Evolutionary conservation across 2,888 invertebrate species (phyloP).

Genomic region (Heliconius hortense): DNA sequence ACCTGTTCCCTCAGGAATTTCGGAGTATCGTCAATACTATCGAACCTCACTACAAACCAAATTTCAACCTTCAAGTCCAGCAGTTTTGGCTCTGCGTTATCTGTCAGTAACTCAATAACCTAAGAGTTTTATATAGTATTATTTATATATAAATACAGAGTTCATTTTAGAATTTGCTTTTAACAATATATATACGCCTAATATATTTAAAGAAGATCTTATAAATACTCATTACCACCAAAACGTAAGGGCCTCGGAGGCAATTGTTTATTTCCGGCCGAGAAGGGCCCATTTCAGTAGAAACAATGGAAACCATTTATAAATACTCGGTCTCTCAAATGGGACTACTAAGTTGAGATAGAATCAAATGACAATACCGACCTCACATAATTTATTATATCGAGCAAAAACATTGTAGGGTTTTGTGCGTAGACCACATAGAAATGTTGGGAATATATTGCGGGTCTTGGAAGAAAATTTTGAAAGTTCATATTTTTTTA

Average conservation of each 20-base stretch:
- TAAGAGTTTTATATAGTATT: no score
- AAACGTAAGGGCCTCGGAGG: slow-evolving; percentile 20
- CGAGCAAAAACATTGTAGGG: slow-evolving; percentile 63
- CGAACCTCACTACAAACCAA: no score
- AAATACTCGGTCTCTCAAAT: slow-evolving; percentile 56
- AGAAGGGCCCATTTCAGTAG: slow-evolving; percentile 40
- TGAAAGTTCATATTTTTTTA: no score
- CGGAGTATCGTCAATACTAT: no score
- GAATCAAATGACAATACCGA: slow-evolving; percentile 71
- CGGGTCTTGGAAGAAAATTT: no score
- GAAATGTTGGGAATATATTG: slow-evolving; percentile 26
- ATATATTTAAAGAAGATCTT: slow-evolving; percentile 23
- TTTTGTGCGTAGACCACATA: slow-evolving; percentile 41
- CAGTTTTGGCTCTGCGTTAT: no score
- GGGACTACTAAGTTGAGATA: slow-evolving; percentile 66
- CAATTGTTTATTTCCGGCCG: slow-evolving; percentile 40
- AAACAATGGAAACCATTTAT: slow-evolving; percentile 52
- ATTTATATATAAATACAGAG: background rate
- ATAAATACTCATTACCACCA: slow-evolving; percentile 24
- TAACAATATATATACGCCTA: background rate
- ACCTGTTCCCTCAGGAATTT: no score
- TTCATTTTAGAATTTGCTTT: background rate
- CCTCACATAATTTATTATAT: slow-evolving; percentile 73
- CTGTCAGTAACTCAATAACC: no score
- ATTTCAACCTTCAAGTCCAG: no score